These are phyloP conservation scores for Donacobius atricapilla DNA, from an alignment of 2,113 vertebrate species.

Conservation along the genomic window DNA sequence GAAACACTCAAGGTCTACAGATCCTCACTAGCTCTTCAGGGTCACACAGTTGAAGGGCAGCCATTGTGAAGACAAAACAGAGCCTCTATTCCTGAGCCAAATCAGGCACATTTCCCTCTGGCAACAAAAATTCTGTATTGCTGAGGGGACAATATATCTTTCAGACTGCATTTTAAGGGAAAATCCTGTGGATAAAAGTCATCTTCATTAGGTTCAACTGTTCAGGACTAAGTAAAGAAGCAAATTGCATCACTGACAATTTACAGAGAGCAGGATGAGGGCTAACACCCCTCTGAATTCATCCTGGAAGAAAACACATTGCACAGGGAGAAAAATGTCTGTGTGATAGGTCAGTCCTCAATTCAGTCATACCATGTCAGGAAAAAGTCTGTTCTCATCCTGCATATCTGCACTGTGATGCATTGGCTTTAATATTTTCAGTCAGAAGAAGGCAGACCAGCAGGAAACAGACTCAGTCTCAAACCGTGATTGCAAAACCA, in stretches of 20 bases:
- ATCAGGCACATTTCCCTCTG: neutral
- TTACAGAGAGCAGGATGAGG: neutral
- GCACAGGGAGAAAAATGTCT: neutral
- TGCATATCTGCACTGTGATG: fast-evolving
- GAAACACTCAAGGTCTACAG: neutral
- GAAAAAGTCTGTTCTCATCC: neutral
- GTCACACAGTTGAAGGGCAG: neutral
- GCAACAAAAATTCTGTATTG: neutral
- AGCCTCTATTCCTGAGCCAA: neutral
- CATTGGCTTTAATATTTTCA: neutral
- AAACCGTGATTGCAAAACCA: neutral
- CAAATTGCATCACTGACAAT: neutral
- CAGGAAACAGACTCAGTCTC: neutral
- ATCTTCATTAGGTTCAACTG: neutral
- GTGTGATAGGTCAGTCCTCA: neutral
- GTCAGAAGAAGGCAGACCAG: neutral
- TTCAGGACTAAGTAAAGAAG: neutral
- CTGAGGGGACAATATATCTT: fast-evolving
- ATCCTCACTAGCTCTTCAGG: neutral
- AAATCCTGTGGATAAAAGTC: neutral
- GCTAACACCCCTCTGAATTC: neutral
- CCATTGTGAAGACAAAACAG: neutral
- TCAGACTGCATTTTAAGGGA: neutral
- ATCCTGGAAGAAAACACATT: neutral
- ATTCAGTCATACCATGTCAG: neutral